Percentiles rank a stretch among this genome's conserved stretches.
phyloP scores from a whole-genome alignment of 1,140 invertebrate genomes.

The Caerostris darwini region DNA sequence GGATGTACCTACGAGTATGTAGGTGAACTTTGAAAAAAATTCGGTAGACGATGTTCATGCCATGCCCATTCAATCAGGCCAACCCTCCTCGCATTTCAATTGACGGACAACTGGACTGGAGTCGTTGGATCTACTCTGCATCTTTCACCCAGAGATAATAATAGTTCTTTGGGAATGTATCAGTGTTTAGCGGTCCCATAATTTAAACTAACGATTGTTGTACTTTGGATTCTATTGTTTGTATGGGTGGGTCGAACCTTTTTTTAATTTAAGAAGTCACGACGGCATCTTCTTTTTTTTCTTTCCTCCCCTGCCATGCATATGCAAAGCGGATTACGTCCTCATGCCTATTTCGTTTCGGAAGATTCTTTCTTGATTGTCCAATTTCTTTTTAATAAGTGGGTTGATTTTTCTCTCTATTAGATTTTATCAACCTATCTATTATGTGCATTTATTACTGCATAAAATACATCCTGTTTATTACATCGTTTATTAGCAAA shows the following conservation, averaged over 20 bases:
- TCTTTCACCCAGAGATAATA: background rate
- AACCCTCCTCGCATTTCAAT: background rate
- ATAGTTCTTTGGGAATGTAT: slow-evolving; percentile 7
- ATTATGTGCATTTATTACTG: too few species aligned
- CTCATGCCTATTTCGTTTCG: too few species aligned
- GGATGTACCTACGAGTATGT: background rate
- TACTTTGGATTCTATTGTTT: background rate
- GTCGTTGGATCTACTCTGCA: background rate
- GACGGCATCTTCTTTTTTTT: background rate
- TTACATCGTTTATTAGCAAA: too few species aligned
- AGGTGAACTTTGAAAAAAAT: slow-evolving; percentile 17
- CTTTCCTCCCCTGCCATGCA: background rate
- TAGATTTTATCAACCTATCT: too few species aligned
- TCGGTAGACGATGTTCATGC: background rate
- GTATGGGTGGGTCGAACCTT: background rate
- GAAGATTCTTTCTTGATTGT: background rate
- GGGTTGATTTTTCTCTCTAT: too few species aligned
- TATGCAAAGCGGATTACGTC: background rate
- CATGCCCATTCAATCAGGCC: background rate
- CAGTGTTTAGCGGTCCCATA: background rate
- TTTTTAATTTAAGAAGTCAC: slow-evolving; percentile 21
- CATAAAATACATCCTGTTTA: too few species aligned
- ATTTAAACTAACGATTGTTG: slow-evolving; percentile 16
- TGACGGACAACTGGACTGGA: slow-evolving; percentile 1
- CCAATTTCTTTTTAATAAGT: background rate